These are phyloP conservation scores for Torymus aiolomorphi DNA, from an alignment of 2,888 invertebrate species.

Conservation along the genomic window DNA sequence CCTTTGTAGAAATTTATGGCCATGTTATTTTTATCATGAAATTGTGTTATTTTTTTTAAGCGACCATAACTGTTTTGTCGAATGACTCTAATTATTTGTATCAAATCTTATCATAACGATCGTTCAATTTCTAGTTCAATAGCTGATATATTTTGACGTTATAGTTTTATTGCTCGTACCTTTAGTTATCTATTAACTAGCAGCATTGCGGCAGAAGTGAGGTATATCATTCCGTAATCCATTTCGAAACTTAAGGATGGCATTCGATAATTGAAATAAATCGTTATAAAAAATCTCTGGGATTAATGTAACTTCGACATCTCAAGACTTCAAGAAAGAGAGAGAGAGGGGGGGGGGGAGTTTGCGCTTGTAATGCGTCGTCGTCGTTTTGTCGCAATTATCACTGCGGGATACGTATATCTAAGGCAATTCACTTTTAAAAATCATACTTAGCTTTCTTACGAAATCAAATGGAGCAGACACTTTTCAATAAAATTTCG, in stretches of 20 bases:
- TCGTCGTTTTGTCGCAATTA: constrained; percentile 18
- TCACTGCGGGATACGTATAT: not conserved
- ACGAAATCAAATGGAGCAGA: not conserved
- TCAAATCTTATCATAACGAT: no score
- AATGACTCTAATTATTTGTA: no score
- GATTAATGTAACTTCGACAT: constrained; percentile 35
- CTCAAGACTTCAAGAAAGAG: constrained; percentile 34
- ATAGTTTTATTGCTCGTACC: no score
- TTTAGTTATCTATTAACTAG: no score
- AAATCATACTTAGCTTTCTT: constrained; percentile 11
- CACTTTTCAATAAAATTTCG: no score
- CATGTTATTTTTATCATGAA: not conserved
- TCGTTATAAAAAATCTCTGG: constrained; percentile 21
- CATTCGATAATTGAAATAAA: not conserved
- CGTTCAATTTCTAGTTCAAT: no score
- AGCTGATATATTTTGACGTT: no score
- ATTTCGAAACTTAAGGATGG: constrained; percentile 5
- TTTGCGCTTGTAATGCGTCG: constrained; percentile 35
- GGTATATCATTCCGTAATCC: constrained; percentile 7
- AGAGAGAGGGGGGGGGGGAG: constrained; percentile 13
- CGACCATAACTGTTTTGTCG: no score
- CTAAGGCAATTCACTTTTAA: constrained; percentile 20
- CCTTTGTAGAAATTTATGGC: constrained; percentile 8
- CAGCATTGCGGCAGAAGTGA: not conserved
- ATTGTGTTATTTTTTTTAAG: not conserved